Evolutionary conservation across 2,888 invertebrate genomes (phyloP).

Genomic region (Arrhopalites spinosus): DNA sequence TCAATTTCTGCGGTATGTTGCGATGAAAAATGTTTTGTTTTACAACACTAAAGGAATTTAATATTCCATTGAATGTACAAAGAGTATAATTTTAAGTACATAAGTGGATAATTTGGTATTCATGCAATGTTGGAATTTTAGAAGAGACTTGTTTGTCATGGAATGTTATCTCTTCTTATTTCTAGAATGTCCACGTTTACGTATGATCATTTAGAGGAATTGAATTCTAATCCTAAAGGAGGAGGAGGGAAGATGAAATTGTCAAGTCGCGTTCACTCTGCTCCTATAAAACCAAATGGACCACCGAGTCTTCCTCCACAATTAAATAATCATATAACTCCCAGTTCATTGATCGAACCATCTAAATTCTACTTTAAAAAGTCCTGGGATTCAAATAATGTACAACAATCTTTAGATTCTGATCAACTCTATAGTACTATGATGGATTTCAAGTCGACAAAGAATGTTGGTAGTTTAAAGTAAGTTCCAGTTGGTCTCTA

Average conservation of each 20-base stretch:
- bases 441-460: too few species aligned
- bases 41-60: too few species aligned
- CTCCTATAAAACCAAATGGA: constrained; percentile 5
- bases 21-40: too few species aligned
- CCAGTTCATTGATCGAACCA: not conserved
- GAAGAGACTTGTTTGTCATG: not conserved
- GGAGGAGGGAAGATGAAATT: constrained; percentile 35
- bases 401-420: not conserved
- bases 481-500: not conserved
- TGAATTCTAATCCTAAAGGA: constrained; percentile 3
- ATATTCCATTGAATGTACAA: too few species aligned
- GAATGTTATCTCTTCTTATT: not conserved
- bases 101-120: not conserved
- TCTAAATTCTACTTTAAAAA: constrained; percentile 25
- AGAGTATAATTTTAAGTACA: not conserved
- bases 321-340: not conserved
- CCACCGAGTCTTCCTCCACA: constrained; percentile 16
- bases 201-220: constrained; percentile 8
- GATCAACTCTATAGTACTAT: too few species aligned
- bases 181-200: constrained; percentile 22
- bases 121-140: too few species aligned
- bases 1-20: too few species aligned
- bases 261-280: constrained; percentile 17
- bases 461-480: too few species aligned
- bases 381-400: constrained; percentile 15